Conservation (phyloP, 2,888 invertebrate genomes). For the Griposia aprilina region DNA sequence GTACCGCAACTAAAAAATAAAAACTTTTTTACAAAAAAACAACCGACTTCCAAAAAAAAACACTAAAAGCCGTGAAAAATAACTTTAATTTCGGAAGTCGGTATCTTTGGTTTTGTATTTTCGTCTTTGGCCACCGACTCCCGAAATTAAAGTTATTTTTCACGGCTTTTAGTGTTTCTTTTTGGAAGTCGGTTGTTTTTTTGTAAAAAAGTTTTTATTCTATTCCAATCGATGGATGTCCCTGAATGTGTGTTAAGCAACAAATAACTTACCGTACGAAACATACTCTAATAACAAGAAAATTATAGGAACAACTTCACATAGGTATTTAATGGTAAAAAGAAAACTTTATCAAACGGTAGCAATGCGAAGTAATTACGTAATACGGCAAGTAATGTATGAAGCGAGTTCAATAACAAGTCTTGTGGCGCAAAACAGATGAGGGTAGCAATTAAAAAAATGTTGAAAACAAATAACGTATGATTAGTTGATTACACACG, state of each 20-base stretch:
- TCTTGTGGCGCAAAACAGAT: constrained; percentile 50
- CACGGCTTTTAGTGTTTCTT: no score
- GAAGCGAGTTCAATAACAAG: constrained; percentile 48
- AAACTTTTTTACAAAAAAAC: no score
- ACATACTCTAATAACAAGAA: neutral
- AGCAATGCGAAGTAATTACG: constrained; percentile 41
- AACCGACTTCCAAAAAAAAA: no score
- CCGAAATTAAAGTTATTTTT: no score
- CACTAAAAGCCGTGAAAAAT: no score
- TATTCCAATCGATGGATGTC: neutral
- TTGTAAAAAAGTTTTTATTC: no score
- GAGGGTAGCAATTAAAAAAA: constrained; percentile 56
- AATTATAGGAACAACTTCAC: neutral
- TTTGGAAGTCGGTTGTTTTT: no score
- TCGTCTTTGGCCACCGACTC: no score
- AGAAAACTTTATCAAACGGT: constrained; percentile 31
- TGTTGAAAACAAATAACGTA: constrained; percentile 53
- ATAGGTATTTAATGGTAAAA: constrained; percentile 16
- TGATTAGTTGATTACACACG: constrained; percentile 60
- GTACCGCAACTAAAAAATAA: no score
- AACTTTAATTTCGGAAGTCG: no score
- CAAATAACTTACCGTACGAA: neutral
- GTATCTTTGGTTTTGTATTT: no score
- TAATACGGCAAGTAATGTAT: constrained; percentile 56
- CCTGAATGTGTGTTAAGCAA: no score